Percentiles rank a stretch among this genome's conserved stretches.
These are phyloP conservation scores for Ophthalmolycus amberensis DNA, from an alignment of 2,113 vertebrate species.

Conservation along the genomic window DNA sequence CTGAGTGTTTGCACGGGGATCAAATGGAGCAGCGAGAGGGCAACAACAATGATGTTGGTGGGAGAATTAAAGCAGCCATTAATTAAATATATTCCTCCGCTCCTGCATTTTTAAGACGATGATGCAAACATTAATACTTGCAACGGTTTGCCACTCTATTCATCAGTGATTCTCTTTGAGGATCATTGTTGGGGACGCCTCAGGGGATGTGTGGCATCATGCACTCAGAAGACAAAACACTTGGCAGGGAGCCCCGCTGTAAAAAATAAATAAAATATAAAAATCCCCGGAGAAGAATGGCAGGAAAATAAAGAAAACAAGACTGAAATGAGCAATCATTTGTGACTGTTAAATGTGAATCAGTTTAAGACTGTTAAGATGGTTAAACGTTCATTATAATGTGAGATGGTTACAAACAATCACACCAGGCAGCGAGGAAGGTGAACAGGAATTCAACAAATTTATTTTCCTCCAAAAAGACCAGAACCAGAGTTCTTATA, in stretches of 20 bases:
- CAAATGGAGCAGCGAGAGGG: conserved; percentile 70
- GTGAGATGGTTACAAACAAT: conserved; percentile 24
- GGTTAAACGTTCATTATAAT: conserved; percentile 31
- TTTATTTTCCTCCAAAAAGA: conserved; percentile 79
- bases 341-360: conserved; percentile 24
- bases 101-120: conserved; percentile 72
- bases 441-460: conserved; percentile 72
- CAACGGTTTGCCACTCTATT: conserved; percentile 73
- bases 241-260: conserved; percentile 26
- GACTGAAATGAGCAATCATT: conserved; percentile 34
- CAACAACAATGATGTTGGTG: conserved; percentile 65
- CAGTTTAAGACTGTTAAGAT: neutral
- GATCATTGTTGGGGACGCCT: conserved; percentile 72
- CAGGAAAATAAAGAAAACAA: conserved; percentile 31
- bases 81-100: conserved; percentile 78
- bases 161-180: conserved; percentile 83
- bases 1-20: conserved; percentile 71
- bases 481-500: conserved; percentile 66
- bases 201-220: conserved; percentile 60
- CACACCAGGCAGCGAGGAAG: conserved; percentile 27
- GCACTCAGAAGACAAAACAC: conserved; percentile 56
- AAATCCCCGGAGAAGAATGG: conserved; percentile 27
- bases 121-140: conserved; percentile 70
- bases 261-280: neutral
- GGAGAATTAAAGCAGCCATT: conserved; percentile 75